These are phyloP conservation scores for Melipona beecheii DNA, from an alignment of 2,888 invertebrate species.

Conservation along the genomic window DNA sequence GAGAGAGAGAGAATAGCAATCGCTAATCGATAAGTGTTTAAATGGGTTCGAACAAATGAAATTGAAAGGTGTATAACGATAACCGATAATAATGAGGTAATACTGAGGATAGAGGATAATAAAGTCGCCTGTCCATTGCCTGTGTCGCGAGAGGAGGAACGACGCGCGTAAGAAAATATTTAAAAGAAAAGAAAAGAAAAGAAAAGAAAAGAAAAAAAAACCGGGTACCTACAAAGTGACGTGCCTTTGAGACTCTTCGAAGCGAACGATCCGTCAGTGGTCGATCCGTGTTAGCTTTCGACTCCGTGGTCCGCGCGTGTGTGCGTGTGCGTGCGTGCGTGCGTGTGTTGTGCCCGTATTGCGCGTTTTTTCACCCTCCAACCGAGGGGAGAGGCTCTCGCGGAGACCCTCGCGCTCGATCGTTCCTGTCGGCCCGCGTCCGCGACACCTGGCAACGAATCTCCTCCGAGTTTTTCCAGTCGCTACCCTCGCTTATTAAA, in stretches of 20 bases:
- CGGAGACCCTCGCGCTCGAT: not conserved
- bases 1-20: conserved; percentile 13
- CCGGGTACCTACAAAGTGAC: conserved; percentile 67
- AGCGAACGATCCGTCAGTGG: conserved; percentile 45
- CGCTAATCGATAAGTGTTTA: conserved; percentile 1
- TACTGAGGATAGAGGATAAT: not conserved
- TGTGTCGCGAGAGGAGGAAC: conserved; percentile 49
- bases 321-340: too few species aligned
- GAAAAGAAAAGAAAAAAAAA: conserved; percentile 15
- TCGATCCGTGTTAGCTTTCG: conserved; percentile 37
- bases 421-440: not conserved
- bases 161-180: conserved; percentile 19
- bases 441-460: conserved; percentile 35
- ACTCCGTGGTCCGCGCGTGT: conserved; percentile 32
- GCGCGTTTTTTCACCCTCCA: conserved; percentile 51
- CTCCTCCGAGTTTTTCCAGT: not conserved
- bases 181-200: not conserved
- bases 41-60: not conserved
- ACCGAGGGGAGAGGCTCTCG: too few species aligned
- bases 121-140: conserved; percentile 52
- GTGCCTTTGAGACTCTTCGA: conserved; percentile 69
- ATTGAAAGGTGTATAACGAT: not conserved
- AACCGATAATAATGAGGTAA: not conserved
- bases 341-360: conserved; percentile 43
- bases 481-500: not conserved